These are phyloP conservation scores for Heloderma charlesbogerti DNA, from an alignment of 2,113 vertebrate species.

Conservation along the genomic window DNA sequence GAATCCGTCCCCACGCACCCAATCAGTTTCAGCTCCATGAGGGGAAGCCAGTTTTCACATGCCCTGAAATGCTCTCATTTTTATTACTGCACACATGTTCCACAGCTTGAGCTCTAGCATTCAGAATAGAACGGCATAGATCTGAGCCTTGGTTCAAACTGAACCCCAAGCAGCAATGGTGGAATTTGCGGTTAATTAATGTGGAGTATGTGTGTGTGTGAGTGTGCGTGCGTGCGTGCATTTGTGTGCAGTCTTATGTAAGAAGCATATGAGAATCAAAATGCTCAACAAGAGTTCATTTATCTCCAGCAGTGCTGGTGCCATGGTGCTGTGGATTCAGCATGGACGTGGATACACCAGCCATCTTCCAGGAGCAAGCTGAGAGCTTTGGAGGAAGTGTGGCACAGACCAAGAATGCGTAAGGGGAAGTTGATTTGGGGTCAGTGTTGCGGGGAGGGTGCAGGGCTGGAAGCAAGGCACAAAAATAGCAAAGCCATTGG, in stretches of 20 bases:
- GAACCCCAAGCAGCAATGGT: not conserved
- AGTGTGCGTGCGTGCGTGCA: not conserved
- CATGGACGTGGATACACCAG: not conserved
- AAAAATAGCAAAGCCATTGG: not conserved
- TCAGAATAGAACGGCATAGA: not conserved
- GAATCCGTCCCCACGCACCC: too few relatives aligned
- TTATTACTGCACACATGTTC: not conserved
- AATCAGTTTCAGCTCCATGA: not conserved
- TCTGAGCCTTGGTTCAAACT: not conserved
- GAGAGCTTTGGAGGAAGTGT: slow-evolving; percentile 12
- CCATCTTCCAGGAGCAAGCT: not conserved
- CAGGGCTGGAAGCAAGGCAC: not conserved
- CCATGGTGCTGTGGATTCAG: not conserved
- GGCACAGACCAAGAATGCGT: not conserved
- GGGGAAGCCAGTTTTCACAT: not conserved
- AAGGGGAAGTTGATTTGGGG: not conserved
- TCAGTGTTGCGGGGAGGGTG: not conserved
- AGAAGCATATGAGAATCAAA: not conserved
- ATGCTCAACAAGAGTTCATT: not conserved
- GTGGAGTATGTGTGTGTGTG: not conserved
- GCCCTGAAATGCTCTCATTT: not conserved
- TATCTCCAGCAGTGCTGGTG: not conserved
- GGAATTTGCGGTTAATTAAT: too few relatives aligned
- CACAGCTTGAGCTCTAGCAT: not conserved
- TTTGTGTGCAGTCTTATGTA: too few relatives aligned